A percentile compares a stretch with the other conserved stretches of the same genome.
Conservation (phyloP, 2,888 invertebrate genomes). For the Frankliniella fusca region DNA sequence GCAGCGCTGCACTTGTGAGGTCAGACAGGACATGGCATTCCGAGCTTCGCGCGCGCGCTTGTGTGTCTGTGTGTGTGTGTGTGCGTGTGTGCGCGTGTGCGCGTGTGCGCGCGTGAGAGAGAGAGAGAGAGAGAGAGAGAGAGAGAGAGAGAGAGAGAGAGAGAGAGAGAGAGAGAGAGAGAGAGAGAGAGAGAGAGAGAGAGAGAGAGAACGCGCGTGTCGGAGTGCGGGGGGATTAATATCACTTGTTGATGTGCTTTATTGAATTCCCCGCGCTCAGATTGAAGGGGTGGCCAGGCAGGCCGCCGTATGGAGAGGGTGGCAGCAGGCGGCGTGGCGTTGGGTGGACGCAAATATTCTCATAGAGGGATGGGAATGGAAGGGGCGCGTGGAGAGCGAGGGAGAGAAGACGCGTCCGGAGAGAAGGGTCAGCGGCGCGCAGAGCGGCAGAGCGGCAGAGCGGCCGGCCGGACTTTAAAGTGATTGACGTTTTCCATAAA, state of each 20-base stretch:
- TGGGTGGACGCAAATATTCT: neutral
- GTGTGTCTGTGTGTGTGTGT: too few relatives aligned
- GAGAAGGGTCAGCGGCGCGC: neutral
- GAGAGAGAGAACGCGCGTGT: neutral
- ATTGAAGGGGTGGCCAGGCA: conserved; percentile 5
- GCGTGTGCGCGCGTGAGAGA: too few relatives aligned
- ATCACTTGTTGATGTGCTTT: conserved; percentile 23
- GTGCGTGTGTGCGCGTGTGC: too few relatives aligned
- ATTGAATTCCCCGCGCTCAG: conserved; percentile 13
- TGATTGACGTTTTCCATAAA: conserved; percentile 23
- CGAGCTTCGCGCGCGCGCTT: too few relatives aligned
- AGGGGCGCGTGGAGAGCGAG: neutral
- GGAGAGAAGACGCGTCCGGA: neutral
- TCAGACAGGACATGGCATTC: too few relatives aligned
- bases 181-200: neutral
- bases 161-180: neutral
- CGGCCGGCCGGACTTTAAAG: conserved; percentile 3
- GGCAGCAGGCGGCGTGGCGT: neutral
- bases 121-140: neutral
- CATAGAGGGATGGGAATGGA: neutral
- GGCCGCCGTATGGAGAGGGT: neutral
- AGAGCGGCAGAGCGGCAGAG: too few relatives aligned
- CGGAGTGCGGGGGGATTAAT: neutral
- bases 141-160: neutral
- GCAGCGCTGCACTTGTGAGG: too few relatives aligned